phyloP scores from a whole-genome alignment of 2,113 vertebrate genomes.

The Bungarus multicinctus region DNA sequence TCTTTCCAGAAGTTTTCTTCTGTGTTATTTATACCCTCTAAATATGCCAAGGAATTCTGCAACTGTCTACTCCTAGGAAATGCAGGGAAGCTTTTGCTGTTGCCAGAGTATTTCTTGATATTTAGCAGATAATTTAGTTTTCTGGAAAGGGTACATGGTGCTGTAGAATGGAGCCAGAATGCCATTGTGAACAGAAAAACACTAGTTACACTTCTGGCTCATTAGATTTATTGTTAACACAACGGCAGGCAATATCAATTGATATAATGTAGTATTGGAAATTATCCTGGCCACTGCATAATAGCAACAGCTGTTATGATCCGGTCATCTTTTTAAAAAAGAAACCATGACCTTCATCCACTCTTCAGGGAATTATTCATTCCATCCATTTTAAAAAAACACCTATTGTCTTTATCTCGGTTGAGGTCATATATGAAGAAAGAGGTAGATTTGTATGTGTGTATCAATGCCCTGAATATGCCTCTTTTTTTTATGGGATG shows the following conservation, averaged over 20 bases:
- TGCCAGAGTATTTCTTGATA: constrained; percentile 49
- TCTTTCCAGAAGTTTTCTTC: background rate
- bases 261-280: constrained; percentile 63
- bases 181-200: constrained; percentile 52
- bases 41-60: constrained; percentile 32
- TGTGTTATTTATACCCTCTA: constrained; percentile 20
- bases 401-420: constrained; percentile 28
- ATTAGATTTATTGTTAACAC: constrained; percentile 55
- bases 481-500: background rate
- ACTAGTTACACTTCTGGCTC: constrained; percentile 59
- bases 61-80: constrained; percentile 47
- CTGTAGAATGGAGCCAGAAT: constrained; percentile 36
- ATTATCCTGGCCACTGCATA: constrained; percentile 50
- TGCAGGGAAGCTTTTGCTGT: constrained; percentile 39
- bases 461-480: background rate
- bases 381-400: constrained; percentile 13
- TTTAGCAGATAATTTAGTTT: constrained; percentile 62
- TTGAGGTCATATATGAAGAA: constrained; percentile 47
- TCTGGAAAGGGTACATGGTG: constrained; percentile 35
- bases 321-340: constrained; percentile 62
- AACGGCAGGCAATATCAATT: constrained; percentile 57
- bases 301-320: constrained; percentile 44
- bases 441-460: constrained; percentile 29
- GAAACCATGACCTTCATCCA: constrained; percentile 64
- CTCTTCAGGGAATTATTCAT: constrained; percentile 64